Evolutionary conservation across 92 coral and sea anemone species (phyloP).

Genomic region (Ricordea florida): DNA sequence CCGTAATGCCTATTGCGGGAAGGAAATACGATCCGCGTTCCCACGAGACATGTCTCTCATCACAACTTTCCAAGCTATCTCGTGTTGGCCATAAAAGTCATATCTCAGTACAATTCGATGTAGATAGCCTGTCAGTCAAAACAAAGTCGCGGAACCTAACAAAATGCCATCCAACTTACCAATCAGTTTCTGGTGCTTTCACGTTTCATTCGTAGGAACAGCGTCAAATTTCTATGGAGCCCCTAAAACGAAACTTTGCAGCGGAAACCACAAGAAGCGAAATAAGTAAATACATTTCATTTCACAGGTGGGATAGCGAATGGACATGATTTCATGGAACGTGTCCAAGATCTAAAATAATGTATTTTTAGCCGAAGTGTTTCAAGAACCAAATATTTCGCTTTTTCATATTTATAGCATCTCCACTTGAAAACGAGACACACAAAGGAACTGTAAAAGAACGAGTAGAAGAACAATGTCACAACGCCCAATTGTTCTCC

Average conservation of each 20-base stretch:
- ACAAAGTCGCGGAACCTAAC: neutral
- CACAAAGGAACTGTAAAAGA: too few species aligned
- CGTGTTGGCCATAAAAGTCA: constrained; percentile 25
- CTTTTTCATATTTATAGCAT: neutral
- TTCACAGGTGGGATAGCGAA: neutral
- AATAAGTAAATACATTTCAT: constrained; percentile 42
- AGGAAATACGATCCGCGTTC: constrained; percentile 29
- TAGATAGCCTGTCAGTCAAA: neutral
- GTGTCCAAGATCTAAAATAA: neutral
- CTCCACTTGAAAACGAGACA: too few species aligned
- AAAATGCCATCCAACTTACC: too few species aligned
- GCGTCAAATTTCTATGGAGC: too few species aligned
- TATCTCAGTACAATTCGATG: neutral
- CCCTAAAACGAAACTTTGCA: neutral
- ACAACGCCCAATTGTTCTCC: too few species aligned
- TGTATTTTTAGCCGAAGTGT: neutral
- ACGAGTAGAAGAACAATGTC: too few species aligned
- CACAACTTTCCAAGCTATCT: neutral
- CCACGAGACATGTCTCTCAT: constrained; percentile 6
- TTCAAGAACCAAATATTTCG: neutral
- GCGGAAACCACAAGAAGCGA: neutral
- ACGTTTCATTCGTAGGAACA: too few species aligned
- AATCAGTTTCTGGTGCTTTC: too few species aligned
- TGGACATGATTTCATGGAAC: too few species aligned
- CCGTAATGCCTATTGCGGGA: constrained; percentile 1